phyloP scores from a whole-genome alignment of 2,113 vertebrate genomes.

The Nematolebias whitei region DNA sequence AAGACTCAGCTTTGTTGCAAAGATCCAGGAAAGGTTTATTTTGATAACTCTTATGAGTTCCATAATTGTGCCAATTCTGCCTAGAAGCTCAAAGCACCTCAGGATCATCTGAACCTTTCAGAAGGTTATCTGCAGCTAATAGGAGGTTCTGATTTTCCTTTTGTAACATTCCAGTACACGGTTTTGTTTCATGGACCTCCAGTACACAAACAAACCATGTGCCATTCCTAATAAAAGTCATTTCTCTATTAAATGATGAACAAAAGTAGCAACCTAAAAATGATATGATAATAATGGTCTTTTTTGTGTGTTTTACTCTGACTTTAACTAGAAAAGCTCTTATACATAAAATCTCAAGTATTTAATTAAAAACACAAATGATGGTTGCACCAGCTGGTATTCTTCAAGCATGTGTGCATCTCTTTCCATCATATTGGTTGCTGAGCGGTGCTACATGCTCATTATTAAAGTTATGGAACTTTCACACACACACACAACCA shows the following conservation, averaged over 20 bases:
- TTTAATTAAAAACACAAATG: neutral
- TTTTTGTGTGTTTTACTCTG: too few species aligned
- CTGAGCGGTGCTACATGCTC: neutral
- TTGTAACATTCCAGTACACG: neutral
- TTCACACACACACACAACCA: too few species aligned
- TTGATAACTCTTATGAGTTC: neutral
- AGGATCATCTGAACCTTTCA: neutral
- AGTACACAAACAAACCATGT: neutral
- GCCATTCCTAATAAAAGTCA: neutral
- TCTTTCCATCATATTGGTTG: neutral
- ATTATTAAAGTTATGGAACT: too few species aligned
- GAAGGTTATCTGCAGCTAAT: neutral
- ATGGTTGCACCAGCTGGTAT: neutral
- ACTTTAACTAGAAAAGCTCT: too few species aligned
- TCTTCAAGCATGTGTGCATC: neutral
- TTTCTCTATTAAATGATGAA: neutral
- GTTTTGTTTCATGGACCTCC: neutral
- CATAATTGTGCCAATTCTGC: neutral
- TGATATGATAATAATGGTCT: too few species aligned
- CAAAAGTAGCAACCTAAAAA: neutral
- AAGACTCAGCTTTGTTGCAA: neutral
- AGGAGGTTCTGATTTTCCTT: neutral
- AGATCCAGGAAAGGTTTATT: neutral
- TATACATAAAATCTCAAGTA: too few species aligned
- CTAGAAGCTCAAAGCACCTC: neutral